Evolutionary conservation across 2,888 invertebrate species (phyloP), one percentile per base, ranked within the genome.

Genomic region (Lomographa bimaculata): DNA sequence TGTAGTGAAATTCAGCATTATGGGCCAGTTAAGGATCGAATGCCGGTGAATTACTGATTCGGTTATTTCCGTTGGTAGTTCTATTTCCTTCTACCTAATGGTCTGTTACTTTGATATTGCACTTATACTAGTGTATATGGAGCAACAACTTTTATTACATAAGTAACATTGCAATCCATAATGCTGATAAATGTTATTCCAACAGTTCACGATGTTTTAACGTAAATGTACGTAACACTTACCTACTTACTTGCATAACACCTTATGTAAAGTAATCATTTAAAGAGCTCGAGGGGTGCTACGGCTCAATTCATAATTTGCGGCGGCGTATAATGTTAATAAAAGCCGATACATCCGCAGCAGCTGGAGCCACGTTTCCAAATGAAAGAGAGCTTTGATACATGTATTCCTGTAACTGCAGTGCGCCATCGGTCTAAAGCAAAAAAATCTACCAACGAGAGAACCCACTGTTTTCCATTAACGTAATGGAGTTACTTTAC

Each of bases 381-480:
- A 76, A 81, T 79, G 79, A 81, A 80, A 80, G 79, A 76, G 75
- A 58, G 71, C 75, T 79, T 82, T 82, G 79, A 80, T 79, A 79
- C 76, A 82, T 78, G 75, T 76, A 79, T 78, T 72, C 70, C 75
- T 79, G 73, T 76, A 79, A 77, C 81, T 82, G 83, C 83, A 82
- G 57, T 83, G 83, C 82, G 81, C 79, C 77, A 73, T 71, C 63
- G 73, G 71, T 62, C 67, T 60, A 68, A 68, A 70, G 65, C 62
- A 67, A 71, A 73, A 71, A 78, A 74, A 71, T 54, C 65, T 63
- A 71, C 64, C 71, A 64, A 69, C 75, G 67, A 54, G 69, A 74
- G 72, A 72, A 72, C 70, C 70, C 77, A 79, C 76, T 83, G 79
- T 83, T 81, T 81, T 81, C 82, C 82, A 84, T 83, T 83, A 83